phyloP scores from a whole-genome alignment of 2,113 vertebrate genomes.

The Ranitomeya variabilis region DNA sequence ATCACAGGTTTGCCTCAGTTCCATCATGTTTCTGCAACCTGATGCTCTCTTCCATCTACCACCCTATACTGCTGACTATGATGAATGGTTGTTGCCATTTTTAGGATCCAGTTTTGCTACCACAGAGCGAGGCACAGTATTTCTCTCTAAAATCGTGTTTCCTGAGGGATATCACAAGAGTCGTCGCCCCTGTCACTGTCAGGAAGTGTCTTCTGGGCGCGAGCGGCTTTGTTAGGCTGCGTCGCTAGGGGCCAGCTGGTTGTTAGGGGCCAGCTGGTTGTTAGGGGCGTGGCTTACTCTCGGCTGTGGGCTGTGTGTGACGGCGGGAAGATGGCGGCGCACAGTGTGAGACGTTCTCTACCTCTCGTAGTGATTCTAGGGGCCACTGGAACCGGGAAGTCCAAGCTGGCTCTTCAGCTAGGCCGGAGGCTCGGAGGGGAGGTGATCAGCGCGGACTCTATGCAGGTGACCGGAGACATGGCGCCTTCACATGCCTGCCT shows the following conservation, averaged over 20 bases:
- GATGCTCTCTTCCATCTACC: no score
- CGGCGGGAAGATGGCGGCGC: conserved; percentile 57
- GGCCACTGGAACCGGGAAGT: conserved; percentile 91
- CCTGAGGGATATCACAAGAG: no score
- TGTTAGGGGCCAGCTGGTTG: not conserved
- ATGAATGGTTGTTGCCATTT: no score
- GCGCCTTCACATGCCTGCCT: not conserved
- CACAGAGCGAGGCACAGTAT: no score
- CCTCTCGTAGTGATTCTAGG: conserved; percentile 88
- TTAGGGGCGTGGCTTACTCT: conserved; percentile 17
- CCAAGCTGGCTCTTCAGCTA: conserved; percentile 86
- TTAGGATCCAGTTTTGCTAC: no score
- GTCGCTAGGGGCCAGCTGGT: not conserved
- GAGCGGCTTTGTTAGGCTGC: not conserved
- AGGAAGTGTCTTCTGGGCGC: no score
- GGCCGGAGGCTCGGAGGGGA: conserved; percentile 82
- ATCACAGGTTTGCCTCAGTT: no score
- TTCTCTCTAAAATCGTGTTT: no score
- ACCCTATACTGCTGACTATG: no score
- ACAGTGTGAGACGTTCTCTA: conserved; percentile 58
- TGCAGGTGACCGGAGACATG: conserved; percentile 80
- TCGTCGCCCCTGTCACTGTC: no score
- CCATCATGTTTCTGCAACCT: no score
- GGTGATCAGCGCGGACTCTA: conserved; percentile 92
- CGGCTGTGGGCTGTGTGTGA: conserved; percentile 16